A percentile compares a stretch with the other conserved stretches of the same genome.
Evolutionary conservation across 2,113 vertebrate species (phyloP).

Genomic region (Scytalopus superciliaris): DNA sequence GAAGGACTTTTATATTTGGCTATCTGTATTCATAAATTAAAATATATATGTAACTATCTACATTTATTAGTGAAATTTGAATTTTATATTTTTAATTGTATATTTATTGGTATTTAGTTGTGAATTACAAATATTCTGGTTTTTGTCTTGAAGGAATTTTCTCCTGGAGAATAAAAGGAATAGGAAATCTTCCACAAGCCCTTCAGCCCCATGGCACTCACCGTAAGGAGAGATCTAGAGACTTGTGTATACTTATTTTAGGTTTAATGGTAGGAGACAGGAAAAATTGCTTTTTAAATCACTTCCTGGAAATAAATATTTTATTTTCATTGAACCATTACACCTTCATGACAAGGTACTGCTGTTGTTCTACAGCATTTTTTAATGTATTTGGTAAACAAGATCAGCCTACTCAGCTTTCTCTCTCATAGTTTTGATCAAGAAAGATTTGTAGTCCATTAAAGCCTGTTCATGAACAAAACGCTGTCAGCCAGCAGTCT

Average conservation of each 20-base stretch:
- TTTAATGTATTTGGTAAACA: background rate
- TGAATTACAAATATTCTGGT: background rate
- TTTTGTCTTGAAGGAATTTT: background rate
- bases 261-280: background rate
- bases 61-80: background rate
- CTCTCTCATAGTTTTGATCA: background rate
- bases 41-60: background rate
- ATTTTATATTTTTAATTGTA: background rate
- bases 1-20: background rate
- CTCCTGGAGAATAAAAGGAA: background rate
- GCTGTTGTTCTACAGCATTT: background rate
- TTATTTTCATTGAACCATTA: background rate
- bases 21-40: background rate
- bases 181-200: background rate
- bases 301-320: background rate
- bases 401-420: background rate
- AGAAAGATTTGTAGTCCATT: background rate
- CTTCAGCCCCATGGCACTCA: background rate
- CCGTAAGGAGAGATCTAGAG: background rate
- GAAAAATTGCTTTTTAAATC: background rate
- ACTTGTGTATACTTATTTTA: background rate
- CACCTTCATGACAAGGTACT: background rate
- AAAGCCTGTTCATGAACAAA: background rate
- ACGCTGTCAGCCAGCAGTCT: background rate
- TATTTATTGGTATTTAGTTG: background rate